phyloP scores from a whole-genome alignment of 1,140 invertebrate genomes.

The Sitodiplosis mosellana region DNA sequence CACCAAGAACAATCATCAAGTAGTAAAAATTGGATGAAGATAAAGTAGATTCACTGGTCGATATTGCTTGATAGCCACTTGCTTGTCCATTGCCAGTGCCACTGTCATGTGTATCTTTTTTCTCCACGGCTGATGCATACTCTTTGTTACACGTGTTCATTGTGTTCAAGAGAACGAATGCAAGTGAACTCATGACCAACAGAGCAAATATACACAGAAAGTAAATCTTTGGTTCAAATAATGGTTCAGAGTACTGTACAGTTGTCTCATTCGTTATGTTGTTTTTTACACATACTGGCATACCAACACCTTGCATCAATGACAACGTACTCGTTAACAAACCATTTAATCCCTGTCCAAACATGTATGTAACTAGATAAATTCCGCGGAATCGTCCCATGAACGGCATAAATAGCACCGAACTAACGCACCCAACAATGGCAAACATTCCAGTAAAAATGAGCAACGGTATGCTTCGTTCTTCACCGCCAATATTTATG shows the following conservation, averaged over 20 bases:
- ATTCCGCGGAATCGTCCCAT: slow-evolving; percentile 64
- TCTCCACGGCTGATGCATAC: slow-evolving; percentile 17
- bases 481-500: slow-evolving; percentile 30
- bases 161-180: slow-evolving; percentile 37
- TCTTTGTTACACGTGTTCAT: slow-evolving; percentile 25
- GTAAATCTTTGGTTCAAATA: slow-evolving; percentile 44
- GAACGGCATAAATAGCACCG: slow-evolving; percentile 79
- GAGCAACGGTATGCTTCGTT: slow-evolving; percentile 56
- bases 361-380: slow-evolving; percentile 45
- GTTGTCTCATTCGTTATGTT: slow-evolving; percentile 12
- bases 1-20: slow-evolving; percentile 33
- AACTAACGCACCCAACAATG: slow-evolving; percentile 79
- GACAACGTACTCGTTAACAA: slow-evolving; percentile 72
- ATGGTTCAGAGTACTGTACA: slow-evolving; percentile 29
- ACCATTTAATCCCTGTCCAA: slow-evolving; percentile 68
- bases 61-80: slow-evolving; percentile 15
- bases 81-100: slow-evolving; percentile 17
- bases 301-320: slow-evolving; percentile 63
- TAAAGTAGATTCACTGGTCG: slow-evolving; percentile 2
- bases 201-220: slow-evolving; percentile 42
- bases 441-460: slow-evolving; percentile 60
- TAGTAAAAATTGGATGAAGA: slow-evolving; percentile 24
- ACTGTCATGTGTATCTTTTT: slow-evolving; percentile 18
- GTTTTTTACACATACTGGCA: slow-evolving; percentile 28
- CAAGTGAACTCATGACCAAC: slow-evolving; percentile 27